Evolutionary conservation across 2,797 vertebrate species (phyloP), one percentile per base, ranked within the genome.

Genomic region (Sebastes vulpes): DNA sequence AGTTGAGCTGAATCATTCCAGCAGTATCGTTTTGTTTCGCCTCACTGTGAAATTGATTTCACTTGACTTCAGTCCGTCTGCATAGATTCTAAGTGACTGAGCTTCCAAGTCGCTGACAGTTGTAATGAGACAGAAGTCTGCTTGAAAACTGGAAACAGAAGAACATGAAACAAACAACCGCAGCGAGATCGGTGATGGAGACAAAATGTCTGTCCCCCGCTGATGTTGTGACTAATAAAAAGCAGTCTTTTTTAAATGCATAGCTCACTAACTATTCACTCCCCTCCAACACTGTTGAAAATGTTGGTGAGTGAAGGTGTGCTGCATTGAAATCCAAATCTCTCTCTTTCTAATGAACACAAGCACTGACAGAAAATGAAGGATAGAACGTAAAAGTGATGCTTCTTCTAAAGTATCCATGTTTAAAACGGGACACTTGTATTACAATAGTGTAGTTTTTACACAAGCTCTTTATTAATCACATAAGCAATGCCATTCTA

Each of bases 41-140:
- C 79, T 80, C 48, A 5, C 57, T 75, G 77, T 85, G 81, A 84
- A 89, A 91, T 79, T 50, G 70, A 85, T 89, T 89, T 88, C 2
- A 48, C 72, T 77, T 57, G 73, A 83, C 81, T 84, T 74, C 64
- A 42, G 64, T 46, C 63, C 6, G 9, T 73, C 73, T 78, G 72
- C 25, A 23, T 46, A 59, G 42, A 88, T 77, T 56, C 20, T 29
- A 21, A 84, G 61, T 50, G 48, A 82, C 64, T 56, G 48, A 9
- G 57, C 32, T 80, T 79, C 77, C 12, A 60, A 48, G 48, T 72
- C 29, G 6, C 35, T 59, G 71, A 60, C 23, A 75, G 60, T 35
- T 11, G 21, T 66, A 64, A 84, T 72, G 63, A 83, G 65, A 61
- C 72, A 59, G 23, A 82, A 52, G 42, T 65, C 54, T 25, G n/a